A percentile compares a stretch with the other conserved stretches of the same genome.
phyloP scores from a whole-genome alignment of 2,113 vertebrate genomes.

The Coptodon rendalli region DNA sequence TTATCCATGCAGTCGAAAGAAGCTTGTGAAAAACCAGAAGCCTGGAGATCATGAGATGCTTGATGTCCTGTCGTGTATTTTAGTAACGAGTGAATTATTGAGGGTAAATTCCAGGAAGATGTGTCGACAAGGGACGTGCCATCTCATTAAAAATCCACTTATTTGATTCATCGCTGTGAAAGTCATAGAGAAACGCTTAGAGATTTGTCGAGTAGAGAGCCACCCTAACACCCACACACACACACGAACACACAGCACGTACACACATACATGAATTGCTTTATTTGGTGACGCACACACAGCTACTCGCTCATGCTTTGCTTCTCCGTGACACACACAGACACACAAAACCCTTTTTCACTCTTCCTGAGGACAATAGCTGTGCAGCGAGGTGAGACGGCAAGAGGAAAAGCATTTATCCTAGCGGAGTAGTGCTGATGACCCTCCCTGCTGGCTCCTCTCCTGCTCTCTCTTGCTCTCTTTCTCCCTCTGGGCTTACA shows the following conservation, averaged over 20 bases:
- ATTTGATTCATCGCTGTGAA: background rate
- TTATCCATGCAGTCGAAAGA: background rate
- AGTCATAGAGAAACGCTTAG: background rate
- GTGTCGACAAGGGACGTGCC: background rate
- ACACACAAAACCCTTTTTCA: constrained; percentile 16
- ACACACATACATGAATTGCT: background rate
- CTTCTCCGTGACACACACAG: constrained; percentile 15
- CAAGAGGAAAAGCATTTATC: constrained; percentile 64
- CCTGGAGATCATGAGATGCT: background rate
- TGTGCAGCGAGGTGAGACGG: constrained; percentile 56
- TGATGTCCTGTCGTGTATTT: background rate
- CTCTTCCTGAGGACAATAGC: constrained; percentile 52
- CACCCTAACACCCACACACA: background rate
- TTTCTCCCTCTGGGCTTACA: constrained; percentile 30
- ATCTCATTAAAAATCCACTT: background rate
- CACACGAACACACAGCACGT: background rate
- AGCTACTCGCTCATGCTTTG: background rate
- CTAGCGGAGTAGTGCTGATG: constrained; percentile 51
- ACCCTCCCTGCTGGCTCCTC: constrained; percentile 37
- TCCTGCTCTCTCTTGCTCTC: constrained; percentile 5
- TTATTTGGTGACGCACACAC: background rate
- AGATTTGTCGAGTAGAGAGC: constrained; percentile 2
- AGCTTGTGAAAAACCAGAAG: background rate
- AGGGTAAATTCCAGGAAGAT: background rate
- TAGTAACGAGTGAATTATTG: background rate